These are phyloP conservation scores for Mohoua ochrocephala DNA, from an alignment of 2,113 vertebrate genomes.

Conservation along the genomic window DNA sequence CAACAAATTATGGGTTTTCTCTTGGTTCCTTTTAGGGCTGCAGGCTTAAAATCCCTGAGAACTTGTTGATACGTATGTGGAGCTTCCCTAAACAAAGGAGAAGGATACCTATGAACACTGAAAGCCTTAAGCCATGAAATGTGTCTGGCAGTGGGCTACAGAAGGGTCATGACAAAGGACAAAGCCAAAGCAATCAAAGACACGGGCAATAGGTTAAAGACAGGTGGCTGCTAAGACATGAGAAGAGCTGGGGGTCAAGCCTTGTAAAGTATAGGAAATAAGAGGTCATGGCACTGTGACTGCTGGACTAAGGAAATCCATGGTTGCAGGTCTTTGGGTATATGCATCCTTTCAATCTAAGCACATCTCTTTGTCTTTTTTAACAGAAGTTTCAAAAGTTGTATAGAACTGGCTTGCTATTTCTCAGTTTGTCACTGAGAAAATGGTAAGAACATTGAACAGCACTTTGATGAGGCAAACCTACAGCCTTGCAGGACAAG, in stretches of 20 bases:
- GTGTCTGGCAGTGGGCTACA: neutral
- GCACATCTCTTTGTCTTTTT: neutral
- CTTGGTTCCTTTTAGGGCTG: neutral
- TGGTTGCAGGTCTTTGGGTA: neutral
- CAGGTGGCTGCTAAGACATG: neutral
- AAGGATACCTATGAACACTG: neutral
- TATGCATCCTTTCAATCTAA: neutral
- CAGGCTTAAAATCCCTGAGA: neutral
- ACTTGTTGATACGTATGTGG: accelerated
- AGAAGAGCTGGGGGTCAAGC: neutral
- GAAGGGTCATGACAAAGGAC: neutral
- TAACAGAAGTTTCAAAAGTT: neutral
- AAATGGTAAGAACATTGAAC: neutral
- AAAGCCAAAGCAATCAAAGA: neutral
- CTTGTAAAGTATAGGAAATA: neutral
- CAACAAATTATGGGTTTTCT: neutral
- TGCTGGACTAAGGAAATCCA: neutral
- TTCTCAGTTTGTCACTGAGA: neutral
- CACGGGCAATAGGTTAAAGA: neutral
- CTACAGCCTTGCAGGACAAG: neutral
- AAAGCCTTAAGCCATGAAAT: neutral
- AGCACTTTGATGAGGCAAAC: neutral
- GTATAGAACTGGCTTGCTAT: neutral
- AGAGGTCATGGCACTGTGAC: neutral
- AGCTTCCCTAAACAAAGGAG: neutral